phyloP scores from a whole-genome alignment of 2,113 vertebrate genomes.

The Leptodactylus fuscus region DNA sequence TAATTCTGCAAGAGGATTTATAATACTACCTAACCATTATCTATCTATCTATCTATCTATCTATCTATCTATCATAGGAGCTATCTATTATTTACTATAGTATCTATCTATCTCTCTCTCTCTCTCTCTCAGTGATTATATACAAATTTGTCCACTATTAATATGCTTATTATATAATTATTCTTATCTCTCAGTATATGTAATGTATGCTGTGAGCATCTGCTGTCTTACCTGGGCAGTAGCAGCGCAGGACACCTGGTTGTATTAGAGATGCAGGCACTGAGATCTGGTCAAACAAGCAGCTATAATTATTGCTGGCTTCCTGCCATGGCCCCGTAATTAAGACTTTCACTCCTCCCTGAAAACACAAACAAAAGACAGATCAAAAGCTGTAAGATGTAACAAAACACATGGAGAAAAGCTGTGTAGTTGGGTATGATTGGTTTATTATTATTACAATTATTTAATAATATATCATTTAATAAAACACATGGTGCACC shows the following conservation, averaged over 20 bases:
- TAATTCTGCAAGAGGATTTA: too few species aligned
- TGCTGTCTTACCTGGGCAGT: slow-evolving; percentile 89
- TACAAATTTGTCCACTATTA: too few species aligned
- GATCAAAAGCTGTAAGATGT: neutral
- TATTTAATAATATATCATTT: too few species aligned
- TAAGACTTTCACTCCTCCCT: slow-evolving; percentile 98
- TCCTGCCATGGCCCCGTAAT: slow-evolving; percentile 98
- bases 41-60: neutral
- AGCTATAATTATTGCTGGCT: slow-evolving; percentile 96
- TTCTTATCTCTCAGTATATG: neutral
- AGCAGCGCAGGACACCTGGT: slow-evolving; percentile 96
- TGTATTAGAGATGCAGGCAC: slow-evolving; percentile 97
- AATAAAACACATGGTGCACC: too few species aligned
- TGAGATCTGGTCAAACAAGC: slow-evolving; percentile 97
- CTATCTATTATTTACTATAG: too few species aligned
- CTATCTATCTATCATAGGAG: neutral
- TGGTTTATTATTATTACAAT: too few species aligned
- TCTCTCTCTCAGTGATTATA: too few species aligned
- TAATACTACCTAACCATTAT: too few species aligned
- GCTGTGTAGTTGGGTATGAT: too few species aligned
- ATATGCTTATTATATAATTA: too few species aligned
- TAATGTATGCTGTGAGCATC: too few species aligned
- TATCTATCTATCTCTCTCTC: too few species aligned
- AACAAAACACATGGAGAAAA: neutral
- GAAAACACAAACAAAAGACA: slow-evolving; percentile 61